Conservation (phyloP, 2,113 vertebrate genomes). For the Dicentrarchus labrax region DNA sequence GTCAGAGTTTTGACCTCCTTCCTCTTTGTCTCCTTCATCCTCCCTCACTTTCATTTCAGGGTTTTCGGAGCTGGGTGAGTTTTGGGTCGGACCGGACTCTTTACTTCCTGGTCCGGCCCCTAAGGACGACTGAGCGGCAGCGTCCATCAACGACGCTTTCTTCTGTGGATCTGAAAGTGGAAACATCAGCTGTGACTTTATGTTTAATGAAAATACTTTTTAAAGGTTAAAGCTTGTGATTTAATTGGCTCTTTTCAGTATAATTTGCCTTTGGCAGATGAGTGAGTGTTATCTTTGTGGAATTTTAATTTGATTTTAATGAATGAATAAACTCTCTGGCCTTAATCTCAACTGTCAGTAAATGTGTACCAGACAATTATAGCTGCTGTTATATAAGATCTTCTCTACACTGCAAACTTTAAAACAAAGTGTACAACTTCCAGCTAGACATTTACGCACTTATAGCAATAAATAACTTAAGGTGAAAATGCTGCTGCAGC, state of each 20-base stretch:
- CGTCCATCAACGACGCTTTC: slow-evolving; percentile 11
- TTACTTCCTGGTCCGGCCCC: neutral
- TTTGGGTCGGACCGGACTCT: neutral
- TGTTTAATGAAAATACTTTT: neutral
- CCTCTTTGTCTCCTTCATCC: neutral
- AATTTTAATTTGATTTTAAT: slow-evolving; percentile 57
- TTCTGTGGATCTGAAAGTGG: slow-evolving; percentile 8
- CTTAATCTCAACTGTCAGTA: slow-evolving; percentile 8
- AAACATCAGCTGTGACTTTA: neutral
- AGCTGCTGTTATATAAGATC: slow-evolving; percentile 41
- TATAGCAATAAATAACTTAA: no score
- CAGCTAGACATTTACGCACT: neutral
- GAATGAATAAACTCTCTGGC: slow-evolving; percentile 29
- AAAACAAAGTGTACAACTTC: neutral
- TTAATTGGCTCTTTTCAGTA: neutral
- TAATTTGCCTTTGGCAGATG: neutral
- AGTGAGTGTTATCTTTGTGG: slow-evolving; percentile 38
- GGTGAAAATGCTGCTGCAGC: no score
- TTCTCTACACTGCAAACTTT: neutral
- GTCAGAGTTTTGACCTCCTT: neutral
- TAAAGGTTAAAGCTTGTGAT: neutral
- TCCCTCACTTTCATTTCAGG: neutral
- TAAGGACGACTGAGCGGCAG: neutral
- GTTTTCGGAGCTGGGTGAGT: neutral
- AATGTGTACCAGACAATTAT: slow-evolving; percentile 24